phyloP scores from a whole-genome alignment of 1,140 invertebrate species.

The Zaprionus lachaisei region DNA sequence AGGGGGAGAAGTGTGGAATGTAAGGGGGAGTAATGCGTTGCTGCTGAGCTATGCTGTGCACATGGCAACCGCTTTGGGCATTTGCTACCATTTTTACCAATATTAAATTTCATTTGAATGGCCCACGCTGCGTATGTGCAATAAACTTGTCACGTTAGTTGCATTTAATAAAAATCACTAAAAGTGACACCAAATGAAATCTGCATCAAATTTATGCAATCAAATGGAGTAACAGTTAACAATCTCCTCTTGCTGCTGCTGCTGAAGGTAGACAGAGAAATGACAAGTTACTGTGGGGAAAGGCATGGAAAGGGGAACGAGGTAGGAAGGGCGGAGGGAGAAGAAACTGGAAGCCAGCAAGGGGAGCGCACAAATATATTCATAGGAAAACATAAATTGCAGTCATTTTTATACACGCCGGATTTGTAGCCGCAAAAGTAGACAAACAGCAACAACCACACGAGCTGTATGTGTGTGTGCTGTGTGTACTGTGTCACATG shows the following conservation, averaged over 20 bases:
- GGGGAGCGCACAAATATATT: slow-evolving; percentile 64
- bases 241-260: slow-evolving; percentile 1
- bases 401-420: slow-evolving; percentile 82
- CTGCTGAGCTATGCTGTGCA: neutral
- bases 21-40: neutral
- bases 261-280: slow-evolving; percentile 12
- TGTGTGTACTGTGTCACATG: slow-evolving; percentile 41
- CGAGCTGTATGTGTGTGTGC: slow-evolving; percentile 18
- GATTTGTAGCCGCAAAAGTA: slow-evolving; percentile 74
- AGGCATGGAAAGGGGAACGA: slow-evolving; percentile 19
- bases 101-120: slow-evolving; percentile 66
- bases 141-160: slow-evolving; percentile 74
- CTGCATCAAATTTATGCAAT: slow-evolving; percentile 78
- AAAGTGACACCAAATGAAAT: slow-evolving; percentile 75
- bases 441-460: slow-evolving; percentile 57
- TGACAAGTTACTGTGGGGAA: slow-evolving; percentile 20
- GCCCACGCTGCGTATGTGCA: slow-evolving; percentile 71
- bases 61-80: slow-evolving; percentile 38
- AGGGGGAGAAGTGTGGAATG: neutral
- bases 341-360: slow-evolving; percentile 8
- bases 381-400: slow-evolving; percentile 84
- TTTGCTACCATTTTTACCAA: slow-evolving; percentile 44
- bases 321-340: slow-evolving; percentile 17
- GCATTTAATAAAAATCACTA: slow-evolving; percentile 81
- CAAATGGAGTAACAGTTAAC: slow-evolving; percentile 64